Base-by-base conservation (phyloP, 2,797 vertebrate genomes). In the Pelodytes ibericus region DNA sequence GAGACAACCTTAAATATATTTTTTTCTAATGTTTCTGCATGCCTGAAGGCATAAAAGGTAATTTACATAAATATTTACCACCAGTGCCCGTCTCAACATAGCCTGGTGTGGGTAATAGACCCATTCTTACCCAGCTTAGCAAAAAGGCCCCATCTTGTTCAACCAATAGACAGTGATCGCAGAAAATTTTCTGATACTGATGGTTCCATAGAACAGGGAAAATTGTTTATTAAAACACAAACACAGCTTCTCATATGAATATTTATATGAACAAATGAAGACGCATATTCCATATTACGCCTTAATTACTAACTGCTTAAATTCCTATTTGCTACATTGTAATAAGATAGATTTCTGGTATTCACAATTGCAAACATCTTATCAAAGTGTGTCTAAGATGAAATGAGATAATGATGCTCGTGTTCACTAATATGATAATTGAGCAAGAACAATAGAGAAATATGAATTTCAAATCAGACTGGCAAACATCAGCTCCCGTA, bases 401-500 rank as follows among this genome's bases (percentile, higher is more conserved):
- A 79, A 79, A 79, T 79, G 71, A 58, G 71, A 79, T 79, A 79
- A 79, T 72, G 76, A 79, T 79, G 63, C 71, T 41, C 64, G 72
- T 73, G 71, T 79, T 79, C 76, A 49, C 76, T 79, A 79, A 79
- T 79, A 79, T 79, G 76, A 79, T 79, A 79, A 79, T 79, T 73
- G 70, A 79, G 76, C 68, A 63, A 67, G 76, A 79, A 79, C 76
- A 79, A 79, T 79, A 60, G 76, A 51, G 73, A 79, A 79, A 79
- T 79, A 79, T 79, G 76, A 79, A 79, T 79, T 79, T 79, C 76
- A 79, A 79, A 79, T 79, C 70, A 73, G 63, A 73, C 57, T 33
- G 76, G 63, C 62, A 67, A 73, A 62, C 63, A 67, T 59, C 20
- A 64, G 24, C 13, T 30, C 41, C 27, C 36, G 47, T 30, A 58